Percentiles rank a stretch among this genome's conserved stretches.
Evolutionary conservation across 2,797 vertebrate genomes (phyloP).

Genomic region (Novumbra hubbsi): DNA sequence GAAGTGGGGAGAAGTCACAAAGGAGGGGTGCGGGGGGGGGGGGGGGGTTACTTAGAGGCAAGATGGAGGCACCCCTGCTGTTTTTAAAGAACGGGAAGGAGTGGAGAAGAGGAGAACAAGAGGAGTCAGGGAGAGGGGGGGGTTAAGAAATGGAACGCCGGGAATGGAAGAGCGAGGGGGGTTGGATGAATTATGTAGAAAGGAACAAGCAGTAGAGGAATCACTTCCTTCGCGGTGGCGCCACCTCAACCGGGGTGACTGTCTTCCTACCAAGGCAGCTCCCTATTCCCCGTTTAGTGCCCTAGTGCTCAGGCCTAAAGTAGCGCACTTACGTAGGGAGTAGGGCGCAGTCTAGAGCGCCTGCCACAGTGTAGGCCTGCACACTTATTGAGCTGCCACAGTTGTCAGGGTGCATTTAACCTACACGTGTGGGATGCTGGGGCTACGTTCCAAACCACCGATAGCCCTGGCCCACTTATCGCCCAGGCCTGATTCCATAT

Average conservation of each 20-base stretch:
- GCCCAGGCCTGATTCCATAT: neutral
- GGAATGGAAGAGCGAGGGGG: neutral
- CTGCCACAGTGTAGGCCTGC: neutral
- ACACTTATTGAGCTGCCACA: neutral
- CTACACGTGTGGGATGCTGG: neutral
- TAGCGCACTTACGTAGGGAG: neutral
- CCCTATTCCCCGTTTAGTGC: neutral
- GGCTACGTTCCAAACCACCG: neutral
- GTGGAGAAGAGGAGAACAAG: neutral
- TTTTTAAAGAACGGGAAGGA: neutral
- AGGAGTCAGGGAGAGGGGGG: neutral
- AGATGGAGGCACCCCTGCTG: neutral
- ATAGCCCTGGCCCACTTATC: neutral
- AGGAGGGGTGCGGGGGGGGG: neutral
- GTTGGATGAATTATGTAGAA: neutral
- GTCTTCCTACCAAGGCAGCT: neutral
- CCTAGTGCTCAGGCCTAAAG: neutral
- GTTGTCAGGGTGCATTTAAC: neutral
- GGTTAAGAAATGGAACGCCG: too few relatives aligned
- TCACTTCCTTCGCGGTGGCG: neutral
- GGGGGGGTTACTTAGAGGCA: neutral
- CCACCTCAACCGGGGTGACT: neutral
- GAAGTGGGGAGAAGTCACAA: neutral
- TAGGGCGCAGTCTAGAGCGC: too few relatives aligned
- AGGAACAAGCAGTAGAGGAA: neutral